Evolutionary conservation across 2,888 invertebrate genomes (phyloP), one percentile per base, ranked within the genome.

Genomic region (Volucella bombylans): DNA sequence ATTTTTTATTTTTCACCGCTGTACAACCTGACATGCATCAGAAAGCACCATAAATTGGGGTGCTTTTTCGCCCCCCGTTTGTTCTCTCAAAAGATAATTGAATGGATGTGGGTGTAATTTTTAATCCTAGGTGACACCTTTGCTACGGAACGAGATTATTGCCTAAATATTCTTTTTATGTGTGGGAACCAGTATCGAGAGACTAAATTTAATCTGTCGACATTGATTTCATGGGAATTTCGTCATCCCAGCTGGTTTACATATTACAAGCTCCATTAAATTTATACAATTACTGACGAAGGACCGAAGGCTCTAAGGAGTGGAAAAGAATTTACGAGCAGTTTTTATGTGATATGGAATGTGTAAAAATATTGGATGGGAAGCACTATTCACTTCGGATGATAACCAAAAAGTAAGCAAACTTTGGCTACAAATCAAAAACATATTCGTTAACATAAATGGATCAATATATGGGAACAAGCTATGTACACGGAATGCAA

Each of bases 41-140:
- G n/a, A 52, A 31, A 31, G 31, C 31, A 38, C 45, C 23, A 8
- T 43, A 43, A n/a, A 31, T 57, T 23, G 49, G 31, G 45, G 31
- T n/a, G 38, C 23, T 55, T 55, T 50, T 4, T 38, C 14, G 54
- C 72, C 61, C 50, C 31, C 31, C 31, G 6, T 31, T 31, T 6
- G 6, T 31, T 31, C 31, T 31, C 31, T 0, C 6, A 31, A 54
- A 47, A 69, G 6, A 31, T 67, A 61, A 54, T 73, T 50, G 49
- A 73, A 73, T 68, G 61, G 43, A 73, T 62, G 82, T 77, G 62
- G 47, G 68, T 68, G 78, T 82, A 64, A 82, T 82, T 82, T 82
- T 82, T 82, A 82, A 82, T 82, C 62, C 78, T 43, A 82, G 82
- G 68, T 59, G 82, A 82, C 82, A 73, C 82, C 82, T 68, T 54